These are phyloP conservation scores for Hippoglossus hippoglossus DNA, from an alignment of 2,797 vertebrate genomes.

Conservation along the genomic window DNA sequence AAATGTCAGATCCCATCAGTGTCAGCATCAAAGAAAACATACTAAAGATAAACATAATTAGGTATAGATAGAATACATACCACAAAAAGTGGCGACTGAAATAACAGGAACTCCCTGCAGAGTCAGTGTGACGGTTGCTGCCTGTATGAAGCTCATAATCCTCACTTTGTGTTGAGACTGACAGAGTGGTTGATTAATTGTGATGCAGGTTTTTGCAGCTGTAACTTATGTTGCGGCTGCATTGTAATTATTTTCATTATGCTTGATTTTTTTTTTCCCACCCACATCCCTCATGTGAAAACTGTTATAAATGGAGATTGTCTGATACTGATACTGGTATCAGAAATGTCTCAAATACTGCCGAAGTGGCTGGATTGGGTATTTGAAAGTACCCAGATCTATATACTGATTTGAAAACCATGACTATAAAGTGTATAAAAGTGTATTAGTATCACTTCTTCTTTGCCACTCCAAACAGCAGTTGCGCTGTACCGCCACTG, in stretches of 20 bases:
- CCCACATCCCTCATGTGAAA: not conserved
- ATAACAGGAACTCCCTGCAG: slow-evolving; percentile 4
- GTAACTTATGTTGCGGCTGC: too few relatives aligned
- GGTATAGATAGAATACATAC: not conserved
- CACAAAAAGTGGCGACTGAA: slow-evolving; percentile 1
- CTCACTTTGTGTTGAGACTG: not conserved
- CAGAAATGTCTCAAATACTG: too few relatives aligned
- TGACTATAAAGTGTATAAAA: too few relatives aligned
- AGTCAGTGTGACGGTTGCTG: slow-evolving; percentile 1
- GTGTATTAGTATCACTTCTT: too few relatives aligned
- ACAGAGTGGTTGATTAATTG: not conserved
- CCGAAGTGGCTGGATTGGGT: too few relatives aligned
- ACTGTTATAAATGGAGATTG: not conserved
- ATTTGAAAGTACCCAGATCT: too few relatives aligned
- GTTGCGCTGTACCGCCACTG: too few relatives aligned
- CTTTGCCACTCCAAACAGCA: too few relatives aligned
- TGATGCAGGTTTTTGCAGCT: not conserved
- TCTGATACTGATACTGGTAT: too few relatives aligned
- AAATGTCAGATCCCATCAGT: slow-evolving; percentile 20
- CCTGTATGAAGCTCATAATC: not conserved
- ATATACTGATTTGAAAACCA: too few relatives aligned
- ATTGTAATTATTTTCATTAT: too few relatives aligned
- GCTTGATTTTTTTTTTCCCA: not conserved
- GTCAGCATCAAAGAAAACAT: slow-evolving; percentile 14
- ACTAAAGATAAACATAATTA: slow-evolving; percentile 1